Percentiles rank a stretch among this genome's conserved stretches.
Evolutionary conservation across 2,888 invertebrate species (phyloP).

Genomic region (Isotomurus palustris): DNA sequence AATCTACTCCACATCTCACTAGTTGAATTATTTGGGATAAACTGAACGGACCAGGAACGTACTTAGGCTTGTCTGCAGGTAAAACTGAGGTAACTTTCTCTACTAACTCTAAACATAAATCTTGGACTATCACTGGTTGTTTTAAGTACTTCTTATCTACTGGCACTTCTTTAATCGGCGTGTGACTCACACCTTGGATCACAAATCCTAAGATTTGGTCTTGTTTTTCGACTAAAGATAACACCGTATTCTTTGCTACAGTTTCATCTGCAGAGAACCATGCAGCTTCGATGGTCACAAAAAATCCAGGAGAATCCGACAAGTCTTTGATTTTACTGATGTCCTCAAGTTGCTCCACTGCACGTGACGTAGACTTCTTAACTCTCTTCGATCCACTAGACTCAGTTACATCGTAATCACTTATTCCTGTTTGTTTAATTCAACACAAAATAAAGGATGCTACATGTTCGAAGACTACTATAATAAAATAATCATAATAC

Average conservation of each 20-base stretch:
- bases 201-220: conserved; percentile 66
- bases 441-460: background rate
- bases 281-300: conserved; percentile 63
- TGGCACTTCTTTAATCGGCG: conserved; percentile 62
- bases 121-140: conserved; percentile 56
- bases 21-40: conserved; percentile 68
- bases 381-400: conserved; percentile 28
- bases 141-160: conserved; percentile 51
- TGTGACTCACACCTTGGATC: conserved; percentile 64
- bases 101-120: conserved; percentile 55
- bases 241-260: conserved; percentile 60
- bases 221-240: conserved; percentile 49
- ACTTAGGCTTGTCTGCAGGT: conserved; percentile 64
- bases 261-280: conserved; percentile 62
- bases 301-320: conserved; percentile 3
- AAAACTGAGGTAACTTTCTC: conserved; percentile 54
- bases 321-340: background rate
- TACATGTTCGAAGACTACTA: background rate
- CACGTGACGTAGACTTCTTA: conserved; percentile 30
- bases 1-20: conserved; percentile 72
- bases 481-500: background rate
- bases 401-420: conserved; percentile 39
- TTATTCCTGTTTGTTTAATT: conserved; percentile 13
- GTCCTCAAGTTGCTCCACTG: conserved; percentile 25
- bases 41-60: conserved; percentile 74